phyloP scores from a whole-genome alignment of 2,888 invertebrate genomes.

The Sussaba pulchella region DNA sequence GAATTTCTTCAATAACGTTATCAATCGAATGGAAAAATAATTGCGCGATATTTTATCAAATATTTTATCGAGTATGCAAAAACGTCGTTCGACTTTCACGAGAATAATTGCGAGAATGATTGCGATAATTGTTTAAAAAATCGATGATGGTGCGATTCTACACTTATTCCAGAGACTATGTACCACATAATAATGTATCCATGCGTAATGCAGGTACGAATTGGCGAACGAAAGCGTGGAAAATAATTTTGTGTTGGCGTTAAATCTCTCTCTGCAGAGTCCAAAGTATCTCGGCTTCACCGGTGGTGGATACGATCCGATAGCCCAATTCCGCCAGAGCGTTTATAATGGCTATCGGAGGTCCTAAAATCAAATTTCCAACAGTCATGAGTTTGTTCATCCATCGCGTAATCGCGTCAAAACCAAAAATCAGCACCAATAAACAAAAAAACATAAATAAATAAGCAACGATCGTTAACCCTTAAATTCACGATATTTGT shows the following conservation, averaged over 20 bases:
- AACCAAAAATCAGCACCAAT: neutral
- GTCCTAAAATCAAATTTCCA: conserved; percentile 82
- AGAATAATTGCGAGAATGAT: conserved; percentile 12
- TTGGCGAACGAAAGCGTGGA: conserved; percentile 43
- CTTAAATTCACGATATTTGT: too few species aligned
- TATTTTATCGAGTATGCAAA: conserved; percentile 3
- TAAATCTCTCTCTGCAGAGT: conserved; percentile 92
- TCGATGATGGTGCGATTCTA: conserved; percentile 34
- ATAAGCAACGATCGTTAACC: conserved; percentile 14
- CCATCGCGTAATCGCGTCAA: neutral
- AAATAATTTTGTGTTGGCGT: conserved; percentile 52
- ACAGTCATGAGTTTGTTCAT: conserved; percentile 51
- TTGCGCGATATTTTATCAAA: conserved; percentile 14
- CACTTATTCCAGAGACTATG: conserved; percentile 7
- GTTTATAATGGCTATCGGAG: conserved; percentile 90
- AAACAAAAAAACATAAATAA: neutral
- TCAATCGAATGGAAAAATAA: neutral
- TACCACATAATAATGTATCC: conserved; percentile 23
- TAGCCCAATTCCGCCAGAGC: conserved; percentile 92
- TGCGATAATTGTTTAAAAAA: conserved; percentile 32
- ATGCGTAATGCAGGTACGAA: conserved; percentile 28
- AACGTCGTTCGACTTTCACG: neutral
- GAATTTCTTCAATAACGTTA: too few species aligned
- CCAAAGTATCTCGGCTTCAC: conserved; percentile 93
- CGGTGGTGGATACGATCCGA: conserved; percentile 91